Evolutionary conservation across 1,140 invertebrate species (phyloP).

Genomic region (Cotesia glomerata): DNA sequence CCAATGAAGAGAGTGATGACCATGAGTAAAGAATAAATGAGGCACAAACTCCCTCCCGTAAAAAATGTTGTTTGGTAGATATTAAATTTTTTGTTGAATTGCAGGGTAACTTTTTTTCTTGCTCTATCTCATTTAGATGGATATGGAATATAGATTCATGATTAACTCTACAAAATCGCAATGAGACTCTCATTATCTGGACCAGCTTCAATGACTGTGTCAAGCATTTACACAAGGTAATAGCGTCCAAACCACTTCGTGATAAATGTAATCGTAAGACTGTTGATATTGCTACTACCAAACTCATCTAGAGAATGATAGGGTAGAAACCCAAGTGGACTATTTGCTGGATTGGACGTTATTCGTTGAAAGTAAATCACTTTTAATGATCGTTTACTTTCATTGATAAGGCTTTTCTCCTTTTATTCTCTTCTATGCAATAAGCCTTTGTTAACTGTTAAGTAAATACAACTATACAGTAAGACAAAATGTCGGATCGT

Average conservation of each 20-base stretch:
- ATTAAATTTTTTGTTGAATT: not conserved
- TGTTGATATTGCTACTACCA: constrained; percentile 7
- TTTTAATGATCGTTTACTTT: not conserved
- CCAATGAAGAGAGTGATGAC: not conserved
- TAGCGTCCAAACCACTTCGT: constrained; percentile 7
- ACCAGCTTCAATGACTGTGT: constrained; percentile 22
- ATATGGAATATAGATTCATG: not conserved
- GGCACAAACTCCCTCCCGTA: not conserved
- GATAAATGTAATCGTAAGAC: constrained; percentile 30
- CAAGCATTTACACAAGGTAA: constrained; percentile 28
- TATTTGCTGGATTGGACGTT: not conserved
- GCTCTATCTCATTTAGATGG: not conserved
- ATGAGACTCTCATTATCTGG: constrained; percentile 29
- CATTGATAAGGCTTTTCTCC: too few relatives aligned
- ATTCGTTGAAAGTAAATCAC: too few relatives aligned
- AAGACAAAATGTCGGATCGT: too few relatives aligned
- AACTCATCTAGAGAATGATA: not conserved
- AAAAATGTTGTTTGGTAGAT: not conserved
- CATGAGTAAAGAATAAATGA: not conserved
- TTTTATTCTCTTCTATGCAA: too few relatives aligned
- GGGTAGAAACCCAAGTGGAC: not conserved
- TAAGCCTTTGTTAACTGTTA: too few relatives aligned
- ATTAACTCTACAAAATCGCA: constrained; percentile 8
- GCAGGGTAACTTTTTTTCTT: too few relatives aligned
- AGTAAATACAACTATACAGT: too few relatives aligned